These are phyloP conservation scores for Neostethus bicornis DNA, from an alignment of 2,797 vertebrate species.

Conservation along the genomic window DNA sequence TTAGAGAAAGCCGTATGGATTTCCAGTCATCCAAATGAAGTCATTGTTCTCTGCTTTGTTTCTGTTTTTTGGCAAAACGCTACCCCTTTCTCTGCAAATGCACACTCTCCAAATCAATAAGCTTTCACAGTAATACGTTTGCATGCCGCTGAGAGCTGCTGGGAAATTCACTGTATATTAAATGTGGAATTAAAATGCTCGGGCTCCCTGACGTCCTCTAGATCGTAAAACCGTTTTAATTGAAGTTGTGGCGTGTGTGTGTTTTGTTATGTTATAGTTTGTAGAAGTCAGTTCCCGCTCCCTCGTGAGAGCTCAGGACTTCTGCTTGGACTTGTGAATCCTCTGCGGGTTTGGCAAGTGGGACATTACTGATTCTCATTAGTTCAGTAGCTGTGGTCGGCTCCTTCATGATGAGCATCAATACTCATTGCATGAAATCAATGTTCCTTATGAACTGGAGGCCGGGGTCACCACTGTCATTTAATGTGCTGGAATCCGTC, in stretches of 20 bases:
- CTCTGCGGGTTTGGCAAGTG: slow-evolving; percentile 36
- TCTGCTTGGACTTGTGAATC: slow-evolving; percentile 24
- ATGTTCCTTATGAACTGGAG: slow-evolving; percentile 40
- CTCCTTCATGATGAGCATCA: slow-evolving; percentile 61
- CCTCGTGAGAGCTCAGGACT: slow-evolving; percentile 16
- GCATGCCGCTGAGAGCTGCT: slow-evolving; percentile 48
- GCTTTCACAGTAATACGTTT: slow-evolving; percentile 68
- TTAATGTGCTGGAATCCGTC: slow-evolving; percentile 20
- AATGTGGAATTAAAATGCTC: slow-evolving; percentile 29
- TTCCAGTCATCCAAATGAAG: slow-evolving; percentile 63
- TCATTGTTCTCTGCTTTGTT: slow-evolving; percentile 40
- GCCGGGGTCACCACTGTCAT: slow-evolving; percentile 15
- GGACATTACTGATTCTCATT: slow-evolving; percentile 51
- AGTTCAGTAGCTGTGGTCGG: slow-evolving; percentile 40
- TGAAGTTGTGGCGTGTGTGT: slow-evolving; percentile 10
- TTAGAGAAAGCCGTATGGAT: slow-evolving; percentile 63
- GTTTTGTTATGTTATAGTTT: not conserved
- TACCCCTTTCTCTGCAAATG: slow-evolving; percentile 46
- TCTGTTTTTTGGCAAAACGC: slow-evolving; percentile 38
- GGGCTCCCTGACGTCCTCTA: slow-evolving; percentile 18
- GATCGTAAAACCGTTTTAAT: slow-evolving; percentile 21
- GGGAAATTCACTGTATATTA: slow-evolving; percentile 38
- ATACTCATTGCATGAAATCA: slow-evolving; percentile 63
- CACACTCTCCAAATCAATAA: slow-evolving; percentile 75
- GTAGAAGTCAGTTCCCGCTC: slow-evolving; percentile 2